Percentiles rank a stretch among this genome's conserved stretches.
Evolutionary conservation across 2,888 invertebrate genomes (phyloP).

Genomic region (Galeopsomyia nigrocyanea): DNA sequence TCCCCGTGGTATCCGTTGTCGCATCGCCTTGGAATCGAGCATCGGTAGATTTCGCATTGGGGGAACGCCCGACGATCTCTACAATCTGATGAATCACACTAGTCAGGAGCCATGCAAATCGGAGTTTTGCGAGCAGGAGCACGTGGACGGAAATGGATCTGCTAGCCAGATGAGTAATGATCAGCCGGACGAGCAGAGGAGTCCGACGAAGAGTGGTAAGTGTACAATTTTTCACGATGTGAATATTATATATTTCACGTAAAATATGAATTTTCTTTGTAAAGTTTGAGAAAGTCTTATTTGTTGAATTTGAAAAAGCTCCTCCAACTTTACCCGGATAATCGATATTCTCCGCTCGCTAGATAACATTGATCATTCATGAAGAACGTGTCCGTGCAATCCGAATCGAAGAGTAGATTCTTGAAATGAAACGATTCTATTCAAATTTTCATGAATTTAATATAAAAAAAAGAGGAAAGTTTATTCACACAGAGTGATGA

Average conservation of each 20-base stretch:
- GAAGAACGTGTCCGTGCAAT: too few relatives aligned
- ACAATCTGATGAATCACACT: constrained; percentile 61
- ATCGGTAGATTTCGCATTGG: constrained; percentile 60
- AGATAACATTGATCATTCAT: too few relatives aligned
- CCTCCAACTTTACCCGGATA: too few relatives aligned
- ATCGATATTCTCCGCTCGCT: too few relatives aligned
- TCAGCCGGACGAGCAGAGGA: constrained; percentile 29
- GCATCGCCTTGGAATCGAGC: constrained; percentile 57
- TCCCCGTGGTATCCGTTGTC: constrained; percentile 58
- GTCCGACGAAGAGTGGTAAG: constrained; percentile 39
- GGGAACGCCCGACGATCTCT: constrained; percentile 57
- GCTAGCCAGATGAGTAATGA: constrained; percentile 11
- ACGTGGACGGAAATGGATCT: constrained; percentile 47
- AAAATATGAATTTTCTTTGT: not conserved
- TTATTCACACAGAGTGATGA: too few relatives aligned
- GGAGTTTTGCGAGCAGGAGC: constrained; percentile 59
- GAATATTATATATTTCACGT: not conserved
- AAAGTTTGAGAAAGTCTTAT: not conserved
- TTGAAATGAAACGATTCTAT: too few relatives aligned
- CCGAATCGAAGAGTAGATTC: too few relatives aligned
- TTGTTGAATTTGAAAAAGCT: too few relatives aligned
- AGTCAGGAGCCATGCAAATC: constrained; percentile 58
- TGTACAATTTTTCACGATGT: too few relatives aligned
- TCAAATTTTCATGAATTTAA: too few relatives aligned
- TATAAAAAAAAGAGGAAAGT: too few relatives aligned